Evolutionary conservation across 2,797 vertebrate species (phyloP), one percentile per base, ranked within the genome.

Genomic region (Dallia pectoralis): DNA sequence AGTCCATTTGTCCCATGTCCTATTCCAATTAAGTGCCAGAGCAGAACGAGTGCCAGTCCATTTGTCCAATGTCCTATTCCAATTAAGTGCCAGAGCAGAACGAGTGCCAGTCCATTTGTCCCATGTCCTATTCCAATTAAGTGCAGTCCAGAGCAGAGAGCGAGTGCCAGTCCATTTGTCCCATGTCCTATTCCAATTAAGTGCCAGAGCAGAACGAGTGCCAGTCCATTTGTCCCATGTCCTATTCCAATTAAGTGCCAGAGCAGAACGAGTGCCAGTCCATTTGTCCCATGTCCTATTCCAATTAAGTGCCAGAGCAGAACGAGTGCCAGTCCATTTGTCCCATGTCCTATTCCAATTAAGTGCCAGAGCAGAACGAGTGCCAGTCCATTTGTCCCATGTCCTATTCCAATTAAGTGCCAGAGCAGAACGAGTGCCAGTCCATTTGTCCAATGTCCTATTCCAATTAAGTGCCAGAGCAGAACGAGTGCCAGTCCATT

Each of bases 91-190:
- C 30, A 1, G 56, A n/a, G 56, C 14, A 53, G 5, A 44, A 33
- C n/a, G 70, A 53, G 33, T 25, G 29, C 63, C 40, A 29, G 27
- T 29, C 40, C 36, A 59, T 47, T 27, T 19, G 16, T 48, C 44
- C 74, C 36, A 49, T 66, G 8, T 32, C 40, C 14, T 70, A 40
- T 27, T 70, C 15, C 25, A 65, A 64, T 36, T 15, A 70, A 18
- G 30, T 19, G 49, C n/a, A n/a, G n/a, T n/a, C 30, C 30, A 1
- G 56, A n/a, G 56, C 14, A 53, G 5, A 70, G 69, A 63, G 64
- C 18, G 56, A 51, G 49, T 40, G 29, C 63, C 40, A 29, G 27
- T 29, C 40, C 36, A 59, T 47, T 27, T 19, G 16, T 48, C 44
- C 74, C 36, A 49, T 66, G 8, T 32, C 40, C 14, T 70, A 40